phyloP scores from a whole-genome alignment of 2,797 vertebrate genomes.

The Lindbergichthys nudifrons region DNA sequence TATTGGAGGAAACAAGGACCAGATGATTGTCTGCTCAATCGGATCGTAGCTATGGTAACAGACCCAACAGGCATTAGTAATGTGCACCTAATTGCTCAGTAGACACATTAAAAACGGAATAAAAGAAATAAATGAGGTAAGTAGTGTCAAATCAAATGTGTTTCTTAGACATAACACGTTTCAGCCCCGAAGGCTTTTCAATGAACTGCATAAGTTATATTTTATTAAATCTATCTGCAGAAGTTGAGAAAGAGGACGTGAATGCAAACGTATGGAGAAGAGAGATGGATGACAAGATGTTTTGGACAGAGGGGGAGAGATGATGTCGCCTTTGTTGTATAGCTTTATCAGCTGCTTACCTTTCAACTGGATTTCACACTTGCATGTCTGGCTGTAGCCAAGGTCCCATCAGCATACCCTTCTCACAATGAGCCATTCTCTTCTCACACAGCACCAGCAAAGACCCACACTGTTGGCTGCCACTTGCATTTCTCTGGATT shows the following conservation, averaged over 20 bases:
- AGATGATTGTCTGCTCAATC: slow-evolving; percentile 94
- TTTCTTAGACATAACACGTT: slow-evolving; percentile 12
- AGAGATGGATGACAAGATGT: slow-evolving; percentile 71
- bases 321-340: slow-evolving; percentile 86
- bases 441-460: slow-evolving; percentile 63
- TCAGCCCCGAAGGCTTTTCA: not conserved
- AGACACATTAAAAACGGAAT: slow-evolving; percentile 71
- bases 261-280: slow-evolving; percentile 57
- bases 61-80: slow-evolving; percentile 91
- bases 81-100: slow-evolving; percentile 89
- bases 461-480: slow-evolving; percentile 64
- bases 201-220: slow-evolving; percentile 24
- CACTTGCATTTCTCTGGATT: slow-evolving; percentile 72
- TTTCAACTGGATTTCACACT: slow-evolving; percentile 90
- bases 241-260: slow-evolving; percentile 50
- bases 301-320: slow-evolving; percentile 69
- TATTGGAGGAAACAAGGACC: slow-evolving; percentile 94
- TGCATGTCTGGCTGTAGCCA: slow-evolving; percentile 75
- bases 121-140: slow-evolving; percentile 43
- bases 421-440: slow-evolving; percentile 84
- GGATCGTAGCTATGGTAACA: slow-evolving; percentile 97
- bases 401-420: slow-evolving; percentile 83
- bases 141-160: not conserved
- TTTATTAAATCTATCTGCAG: slow-evolving; percentile 42
- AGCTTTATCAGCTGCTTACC: slow-evolving; percentile 87